phyloP scores from a whole-genome alignment of 2,888 invertebrate species.

The Vesta saturnalis region DNA sequence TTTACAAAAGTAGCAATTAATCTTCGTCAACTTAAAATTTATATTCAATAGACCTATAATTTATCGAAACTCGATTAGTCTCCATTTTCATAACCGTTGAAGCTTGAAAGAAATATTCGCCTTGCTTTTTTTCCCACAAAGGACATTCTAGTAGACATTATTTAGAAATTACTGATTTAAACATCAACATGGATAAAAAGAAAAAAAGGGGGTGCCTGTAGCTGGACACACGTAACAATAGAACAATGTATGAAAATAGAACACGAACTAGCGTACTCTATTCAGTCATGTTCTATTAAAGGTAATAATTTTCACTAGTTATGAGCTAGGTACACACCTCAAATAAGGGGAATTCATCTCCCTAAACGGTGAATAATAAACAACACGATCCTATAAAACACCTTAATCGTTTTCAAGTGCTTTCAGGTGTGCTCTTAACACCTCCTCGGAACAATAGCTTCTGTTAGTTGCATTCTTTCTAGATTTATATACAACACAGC shows the following conservation, averaged over 20 bases:
- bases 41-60: too few relatives aligned
- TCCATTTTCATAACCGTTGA: not conserved
- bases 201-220: constrained; percentile 25
- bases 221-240: constrained; percentile 27
- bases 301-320: constrained; percentile 49
- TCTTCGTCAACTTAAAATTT: too few relatives aligned
- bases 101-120: not conserved
- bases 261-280: constrained; percentile 43
- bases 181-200: constrained; percentile 28
- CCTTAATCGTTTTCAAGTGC: constrained; percentile 61
- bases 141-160: not conserved
- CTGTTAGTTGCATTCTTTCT: constrained; percentile 37
- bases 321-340: constrained; percentile 34
- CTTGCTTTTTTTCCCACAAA: not conserved
- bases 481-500: constrained; percentile 17
- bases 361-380: constrained; percentile 47
- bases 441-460: constrained; percentile 49
- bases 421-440: constrained; percentile 61
- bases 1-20: too few relatives aligned
- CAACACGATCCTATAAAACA: constrained; percentile 51
- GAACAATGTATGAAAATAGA: constrained; percentile 38
- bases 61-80: too few relatives aligned
- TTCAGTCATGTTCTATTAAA: constrained; percentile 46
- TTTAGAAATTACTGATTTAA: constrained; percentile 30
- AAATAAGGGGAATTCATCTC: constrained; percentile 40